phyloP scores from a whole-genome alignment of 2,113 vertebrate genomes.

The Ailuropoda melanoleuca region DNA sequence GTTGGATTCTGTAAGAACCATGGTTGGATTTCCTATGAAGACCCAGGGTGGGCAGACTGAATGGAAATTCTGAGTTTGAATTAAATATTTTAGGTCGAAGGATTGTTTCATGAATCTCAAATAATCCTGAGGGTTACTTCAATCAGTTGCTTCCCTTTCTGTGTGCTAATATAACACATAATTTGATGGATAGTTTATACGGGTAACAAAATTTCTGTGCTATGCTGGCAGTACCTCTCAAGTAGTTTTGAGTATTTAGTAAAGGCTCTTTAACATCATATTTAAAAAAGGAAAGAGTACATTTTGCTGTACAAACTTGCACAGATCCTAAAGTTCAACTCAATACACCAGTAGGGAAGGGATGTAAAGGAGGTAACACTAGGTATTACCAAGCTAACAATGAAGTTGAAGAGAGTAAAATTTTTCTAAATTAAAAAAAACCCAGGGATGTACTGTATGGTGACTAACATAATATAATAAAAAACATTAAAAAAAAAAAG shows the following conservation, averaged over 20 bases:
- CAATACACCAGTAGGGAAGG: background rate
- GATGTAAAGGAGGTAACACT: background rate
- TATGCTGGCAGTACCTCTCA: background rate
- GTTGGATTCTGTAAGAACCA: background rate
- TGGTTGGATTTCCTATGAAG: background rate
- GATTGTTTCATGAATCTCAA: background rate
- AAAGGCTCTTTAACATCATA: background rate
- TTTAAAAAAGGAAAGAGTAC: background rate
- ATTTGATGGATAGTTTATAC: background rate
- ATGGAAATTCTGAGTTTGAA: background rate
- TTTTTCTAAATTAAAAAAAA: background rate
- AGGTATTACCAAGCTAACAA: background rate
- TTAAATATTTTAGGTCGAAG: background rate
- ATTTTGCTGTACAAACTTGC: background rate
- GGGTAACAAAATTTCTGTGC: background rate
- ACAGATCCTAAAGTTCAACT: background rate
- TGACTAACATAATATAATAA: too few relatives aligned
- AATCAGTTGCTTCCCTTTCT: background rate
- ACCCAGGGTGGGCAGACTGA: background rate
- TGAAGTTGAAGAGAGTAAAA: background rate
- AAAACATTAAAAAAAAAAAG: too few relatives aligned
- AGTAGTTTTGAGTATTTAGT: background rate
- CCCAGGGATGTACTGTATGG: too few relatives aligned
- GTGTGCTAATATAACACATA: background rate
- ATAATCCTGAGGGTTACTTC: background rate